These are phyloP conservation scores for Danio tinwini DNA, from an alignment of 2,797 vertebrate species.

Conservation along the genomic window DNA sequence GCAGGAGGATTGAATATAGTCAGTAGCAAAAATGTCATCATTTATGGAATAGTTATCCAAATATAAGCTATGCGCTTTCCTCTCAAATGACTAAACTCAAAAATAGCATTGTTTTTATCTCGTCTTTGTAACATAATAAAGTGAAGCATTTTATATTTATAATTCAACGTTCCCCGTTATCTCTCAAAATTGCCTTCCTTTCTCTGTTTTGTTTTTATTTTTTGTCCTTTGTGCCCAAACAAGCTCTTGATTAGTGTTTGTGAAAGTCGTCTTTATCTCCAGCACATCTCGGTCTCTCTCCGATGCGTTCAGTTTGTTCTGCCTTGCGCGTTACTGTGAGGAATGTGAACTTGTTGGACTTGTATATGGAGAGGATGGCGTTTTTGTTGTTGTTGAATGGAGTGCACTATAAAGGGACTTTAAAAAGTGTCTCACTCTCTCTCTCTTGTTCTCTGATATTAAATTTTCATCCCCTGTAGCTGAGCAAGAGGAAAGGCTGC, in stretches of 20 bases:
- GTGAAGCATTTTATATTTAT: background rate
- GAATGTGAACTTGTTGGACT: constrained; percentile 33
- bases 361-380: constrained; percentile 24
- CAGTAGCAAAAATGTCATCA: no score
- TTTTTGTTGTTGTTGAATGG: constrained; percentile 40
- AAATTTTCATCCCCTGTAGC: constrained; percentile 72
- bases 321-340: constrained; percentile 8
- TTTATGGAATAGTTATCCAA: no score
- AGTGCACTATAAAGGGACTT: constrained; percentile 22
- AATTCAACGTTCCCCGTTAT: background rate
- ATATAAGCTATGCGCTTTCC: no score
- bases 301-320: constrained; percentile 29
- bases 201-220: background rate
- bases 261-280: constrained; percentile 9
- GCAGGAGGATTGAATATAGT: no score
- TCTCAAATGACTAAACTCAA: no score
- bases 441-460: constrained; percentile 61
- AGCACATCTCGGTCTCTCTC: background rate
- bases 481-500: constrained; percentile 61
- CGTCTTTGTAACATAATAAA: background rate
- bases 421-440: constrained; percentile 6
- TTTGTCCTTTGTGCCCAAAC: background rate
- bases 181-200: background rate
- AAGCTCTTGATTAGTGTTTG: constrained; percentile 14
- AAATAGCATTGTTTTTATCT: constrained; percentile 27